A percentile compares a stretch with the other conserved stretches of the same genome.
phyloP scores from a whole-genome alignment of 2,113 vertebrate species.

The Hemibagrus wyckioides region DNA sequence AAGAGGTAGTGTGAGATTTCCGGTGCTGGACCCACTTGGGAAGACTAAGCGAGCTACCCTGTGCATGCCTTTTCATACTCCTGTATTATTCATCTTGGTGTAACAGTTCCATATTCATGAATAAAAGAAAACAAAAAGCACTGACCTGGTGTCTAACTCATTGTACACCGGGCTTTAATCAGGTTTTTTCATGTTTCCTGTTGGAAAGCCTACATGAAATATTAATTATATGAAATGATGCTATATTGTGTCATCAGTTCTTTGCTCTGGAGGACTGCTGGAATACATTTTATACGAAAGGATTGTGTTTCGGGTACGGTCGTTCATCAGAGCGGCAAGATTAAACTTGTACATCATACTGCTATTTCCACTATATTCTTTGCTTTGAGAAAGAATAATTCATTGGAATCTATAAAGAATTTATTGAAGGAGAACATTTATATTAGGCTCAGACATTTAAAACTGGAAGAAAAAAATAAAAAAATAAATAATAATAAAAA shows the following conservation, averaged over 20 bases:
- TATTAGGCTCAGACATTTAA: not conserved
- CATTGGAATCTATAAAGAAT: not conserved
- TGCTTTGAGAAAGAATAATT: too few species aligned
- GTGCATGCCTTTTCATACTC: slow-evolving; percentile 72
- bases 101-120: slow-evolving; percentile 47
- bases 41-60: slow-evolving; percentile 66
- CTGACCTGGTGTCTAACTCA: slow-evolving; percentile 3
- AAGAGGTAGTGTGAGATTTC: slow-evolving; percentile 66
- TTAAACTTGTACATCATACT: not conserved
- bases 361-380: too few species aligned
- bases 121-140: slow-evolving; percentile 65
- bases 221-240: not conserved
- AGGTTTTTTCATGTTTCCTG: not conserved
- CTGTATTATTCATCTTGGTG: slow-evolving; percentile 49
- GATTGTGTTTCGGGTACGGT: not conserved
- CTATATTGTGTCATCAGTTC: not conserved
- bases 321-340: not conserved
- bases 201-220: not conserved
- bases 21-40: slow-evolving; percentile 77
- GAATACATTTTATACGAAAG: not conserved
- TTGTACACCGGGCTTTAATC: not conserved
- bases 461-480: too few species aligned
- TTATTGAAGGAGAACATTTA: not conserved
- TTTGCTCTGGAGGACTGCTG: not conserved
- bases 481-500: not conserved